Percentiles rank a stretch among this genome's conserved stretches.
Conservation (phyloP, 2,888 invertebrate genomes). For the Stictocephala bisonia region DNA sequence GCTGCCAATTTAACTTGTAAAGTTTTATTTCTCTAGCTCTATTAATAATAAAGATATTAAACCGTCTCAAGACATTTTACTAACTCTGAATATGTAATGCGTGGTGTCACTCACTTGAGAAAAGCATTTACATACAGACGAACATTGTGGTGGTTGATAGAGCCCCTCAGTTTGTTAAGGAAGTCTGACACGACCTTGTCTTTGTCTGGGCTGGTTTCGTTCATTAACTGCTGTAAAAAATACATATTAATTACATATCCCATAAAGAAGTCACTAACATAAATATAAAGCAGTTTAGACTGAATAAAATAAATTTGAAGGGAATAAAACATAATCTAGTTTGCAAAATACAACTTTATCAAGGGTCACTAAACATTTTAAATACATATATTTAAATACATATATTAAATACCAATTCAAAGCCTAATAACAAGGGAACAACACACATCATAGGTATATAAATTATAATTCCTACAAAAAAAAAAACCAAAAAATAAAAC, state of each 20-base stretch:
- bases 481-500: too few relatives aligned
- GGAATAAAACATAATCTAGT: not conserved
- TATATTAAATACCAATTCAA: too few relatives aligned
- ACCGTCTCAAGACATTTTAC: too few relatives aligned
- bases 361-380: too few relatives aligned
- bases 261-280: not conserved
- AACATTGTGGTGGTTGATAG: constrained; percentile 83
- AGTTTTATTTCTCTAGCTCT: not conserved
- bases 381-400: too few relatives aligned
- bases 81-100: too few relatives aligned
- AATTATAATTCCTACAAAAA: too few relatives aligned
- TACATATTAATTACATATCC: constrained; percentile 4
- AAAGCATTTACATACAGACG: constrained; percentile 85
- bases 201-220: constrained; percentile 72
- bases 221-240: constrained; percentile 68
- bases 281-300: not conserved
- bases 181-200: constrained; percentile 82
- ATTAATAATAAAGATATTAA: too few relatives aligned
- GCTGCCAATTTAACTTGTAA: too few relatives aligned
- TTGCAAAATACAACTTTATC: too few relatives aligned
- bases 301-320: not conserved
- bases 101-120: constrained; percentile 74
- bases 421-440: too few relatives aligned
- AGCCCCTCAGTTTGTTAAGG: constrained; percentile 77
- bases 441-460: too few relatives aligned